These are phyloP conservation scores for Podarcis cretensis DNA, from an alignment of 2,113 vertebrate genomes.

Conservation along the genomic window DNA sequence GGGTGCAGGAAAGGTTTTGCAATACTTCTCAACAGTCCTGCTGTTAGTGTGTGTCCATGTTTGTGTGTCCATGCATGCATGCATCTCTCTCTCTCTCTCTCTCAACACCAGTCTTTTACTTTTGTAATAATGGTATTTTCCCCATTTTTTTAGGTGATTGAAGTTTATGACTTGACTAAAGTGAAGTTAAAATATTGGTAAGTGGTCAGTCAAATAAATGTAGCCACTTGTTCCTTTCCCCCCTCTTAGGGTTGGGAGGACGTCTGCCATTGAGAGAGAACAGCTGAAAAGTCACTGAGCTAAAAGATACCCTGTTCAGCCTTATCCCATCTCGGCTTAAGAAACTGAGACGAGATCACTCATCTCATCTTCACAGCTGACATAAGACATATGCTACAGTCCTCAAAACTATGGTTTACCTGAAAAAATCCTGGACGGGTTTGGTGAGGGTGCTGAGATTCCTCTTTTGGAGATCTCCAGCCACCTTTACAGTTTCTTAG, in stretches of 20 bases:
- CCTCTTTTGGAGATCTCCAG: neutral
- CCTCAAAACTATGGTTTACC: neutral
- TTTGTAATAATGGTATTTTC: too few species aligned
- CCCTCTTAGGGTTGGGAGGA: neutral
- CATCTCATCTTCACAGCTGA: too few species aligned
- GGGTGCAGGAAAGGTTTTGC: too few species aligned
- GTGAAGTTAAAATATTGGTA: conserved; percentile 99
- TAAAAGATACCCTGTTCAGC: too few species aligned
- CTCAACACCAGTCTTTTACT: too few species aligned
- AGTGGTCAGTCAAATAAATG: conserved; percentile 66
- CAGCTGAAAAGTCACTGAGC: too few species aligned
- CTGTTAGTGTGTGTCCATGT: too few species aligned
- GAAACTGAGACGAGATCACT: neutral
- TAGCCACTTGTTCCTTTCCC: neutral
- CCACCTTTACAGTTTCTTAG: neutral
- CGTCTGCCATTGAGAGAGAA: neutral
- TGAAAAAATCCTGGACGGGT: neutral
- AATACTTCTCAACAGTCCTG: too few species aligned
- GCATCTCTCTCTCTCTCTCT: too few species aligned
- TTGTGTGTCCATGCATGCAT: too few species aligned
- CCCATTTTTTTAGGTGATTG: conserved; percentile 87
- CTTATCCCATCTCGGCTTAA: too few species aligned
- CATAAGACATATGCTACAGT: neutral
- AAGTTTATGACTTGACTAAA: conserved; percentile 99
- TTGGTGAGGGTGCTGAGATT: neutral